Percentiles rank a stretch among this genome's conserved stretches.
phyloP scores from a whole-genome alignment of 2,797 vertebrate species.

The Acipenser transmontanus region DNA sequence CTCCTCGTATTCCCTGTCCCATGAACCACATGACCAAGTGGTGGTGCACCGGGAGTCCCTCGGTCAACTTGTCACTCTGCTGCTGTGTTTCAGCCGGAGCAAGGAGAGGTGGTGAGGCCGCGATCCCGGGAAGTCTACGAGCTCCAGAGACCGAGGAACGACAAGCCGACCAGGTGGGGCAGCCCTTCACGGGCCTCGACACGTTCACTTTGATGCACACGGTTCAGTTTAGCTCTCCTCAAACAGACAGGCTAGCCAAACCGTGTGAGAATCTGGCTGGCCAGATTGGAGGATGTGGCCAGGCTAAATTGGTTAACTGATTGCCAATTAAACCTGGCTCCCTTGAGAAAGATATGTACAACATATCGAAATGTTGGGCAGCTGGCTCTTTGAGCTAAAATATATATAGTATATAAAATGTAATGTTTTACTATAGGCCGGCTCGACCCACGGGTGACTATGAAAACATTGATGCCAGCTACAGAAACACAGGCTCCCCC shows the following conservation, averaged over 20 bases:
- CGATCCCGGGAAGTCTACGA: slow-evolving; percentile 74
- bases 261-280: too few species aligned
- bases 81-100: slow-evolving; percentile 48
- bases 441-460: slow-evolving; percentile 56
- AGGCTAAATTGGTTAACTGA: too few species aligned
- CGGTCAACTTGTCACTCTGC: neutral
- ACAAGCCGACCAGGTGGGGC: slow-evolving; percentile 72
- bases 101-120: slow-evolving; percentile 63
- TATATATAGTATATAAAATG: neutral
- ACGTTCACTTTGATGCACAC: neutral
- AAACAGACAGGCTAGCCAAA: too few species aligned
- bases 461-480: slow-evolving; percentile 58
- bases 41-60: neutral
- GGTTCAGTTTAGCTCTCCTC: too few species aligned
- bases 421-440: slow-evolving; percentile 37
- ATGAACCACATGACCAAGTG: neutral
- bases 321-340: too few species aligned
- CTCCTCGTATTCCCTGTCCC: too few species aligned
- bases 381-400: too few species aligned
- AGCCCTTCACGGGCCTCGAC: neutral
- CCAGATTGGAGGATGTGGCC: too few species aligned
- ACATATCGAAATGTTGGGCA: too few species aligned
- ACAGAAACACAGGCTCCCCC: slow-evolving; percentile 46
- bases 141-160: slow-evolving; percentile 64
- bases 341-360: too few species aligned